Percentiles rank a stretch among this genome's conserved stretches.
Conservation (phyloP, 2,888 invertebrate genomes). For the Cataglyphis albicans region DNA sequence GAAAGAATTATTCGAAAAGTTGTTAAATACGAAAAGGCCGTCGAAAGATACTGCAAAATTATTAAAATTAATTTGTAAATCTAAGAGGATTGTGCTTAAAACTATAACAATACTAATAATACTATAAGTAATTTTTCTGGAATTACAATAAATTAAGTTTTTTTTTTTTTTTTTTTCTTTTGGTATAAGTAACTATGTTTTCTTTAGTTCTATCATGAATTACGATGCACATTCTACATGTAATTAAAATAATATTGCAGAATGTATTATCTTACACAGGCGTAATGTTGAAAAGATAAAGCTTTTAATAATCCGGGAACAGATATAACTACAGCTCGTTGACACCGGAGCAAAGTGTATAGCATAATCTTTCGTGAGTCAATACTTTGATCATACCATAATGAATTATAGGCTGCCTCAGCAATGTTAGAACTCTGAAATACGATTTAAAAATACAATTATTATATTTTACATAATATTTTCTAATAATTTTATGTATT, state of each 20-base stretch:
- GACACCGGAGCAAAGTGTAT: constrained; percentile 51
- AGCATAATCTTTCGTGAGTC: constrained; percentile 43
- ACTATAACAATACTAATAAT: neutral
- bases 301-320: constrained; percentile 58
- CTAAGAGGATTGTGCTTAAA: neutral
- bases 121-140: too few relatives aligned
- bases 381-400: constrained; percentile 49
- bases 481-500: neutral
- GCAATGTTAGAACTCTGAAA: constrained; percentile 48
- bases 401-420: constrained; percentile 36
- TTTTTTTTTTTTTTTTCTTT: constrained; percentile 1
- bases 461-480: neutral
- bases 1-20: constrained; percentile 27
- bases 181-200: neutral
- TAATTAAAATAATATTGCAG: neutral
- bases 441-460: neutral
- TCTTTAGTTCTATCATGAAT: neutral
- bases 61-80: constrained; percentile 2
- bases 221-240: neutral
- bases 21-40: constrained; percentile 29
- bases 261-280: constrained; percentile 53
- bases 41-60: constrained; percentile 13
- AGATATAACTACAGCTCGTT: constrained; percentile 49
- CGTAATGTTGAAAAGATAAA: constrained; percentile 72
- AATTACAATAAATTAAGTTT: neutral